These are phyloP conservation scores for Vicugna pacos DNA, from an alignment of 2,113 vertebrate species.

Conservation along the genomic window DNA sequence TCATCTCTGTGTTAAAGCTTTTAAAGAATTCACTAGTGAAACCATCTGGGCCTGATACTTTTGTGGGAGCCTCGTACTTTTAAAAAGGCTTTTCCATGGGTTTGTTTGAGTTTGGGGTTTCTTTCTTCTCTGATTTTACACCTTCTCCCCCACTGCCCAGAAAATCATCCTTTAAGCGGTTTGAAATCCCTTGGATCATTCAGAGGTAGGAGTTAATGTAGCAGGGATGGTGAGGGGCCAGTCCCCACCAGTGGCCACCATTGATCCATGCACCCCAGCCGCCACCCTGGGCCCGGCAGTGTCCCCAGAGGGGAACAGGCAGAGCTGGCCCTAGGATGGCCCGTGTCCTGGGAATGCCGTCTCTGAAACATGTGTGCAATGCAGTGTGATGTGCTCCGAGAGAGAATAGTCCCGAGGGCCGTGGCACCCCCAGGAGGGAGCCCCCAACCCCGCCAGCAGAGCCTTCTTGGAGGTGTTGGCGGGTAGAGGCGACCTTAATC, in stretches of 20 bases:
- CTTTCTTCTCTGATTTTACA: not conserved
- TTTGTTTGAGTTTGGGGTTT: not conserved
- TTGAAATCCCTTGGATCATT: not conserved
- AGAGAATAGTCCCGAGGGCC: not conserved
- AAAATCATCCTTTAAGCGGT: not conserved
- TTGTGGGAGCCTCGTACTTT: not conserved
- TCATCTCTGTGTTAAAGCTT: not conserved
- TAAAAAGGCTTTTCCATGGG: not conserved
- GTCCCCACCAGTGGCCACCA: fast-evolving
- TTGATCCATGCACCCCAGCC: fast-evolving
- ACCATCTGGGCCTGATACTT: not conserved
- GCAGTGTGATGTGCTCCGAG: not conserved
- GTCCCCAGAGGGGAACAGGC: fast-evolving
- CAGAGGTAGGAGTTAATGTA: fast-evolving
- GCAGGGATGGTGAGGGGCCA: too few relatives aligned
- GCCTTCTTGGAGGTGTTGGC: not conserved
- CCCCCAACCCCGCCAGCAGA: fast-evolving
- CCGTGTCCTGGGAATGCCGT: not conserved
- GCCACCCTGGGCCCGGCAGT: fast-evolving
- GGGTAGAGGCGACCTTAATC: too few relatives aligned
- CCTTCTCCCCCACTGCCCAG: too few relatives aligned
- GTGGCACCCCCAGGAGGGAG: not conserved
- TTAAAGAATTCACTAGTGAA: not conserved
- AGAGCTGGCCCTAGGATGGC: not conserved
- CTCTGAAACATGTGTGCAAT: fast-evolving